Base-by-base conservation (phyloP, 2,888 invertebrate species). In the Archips crataeganus region DNA sequence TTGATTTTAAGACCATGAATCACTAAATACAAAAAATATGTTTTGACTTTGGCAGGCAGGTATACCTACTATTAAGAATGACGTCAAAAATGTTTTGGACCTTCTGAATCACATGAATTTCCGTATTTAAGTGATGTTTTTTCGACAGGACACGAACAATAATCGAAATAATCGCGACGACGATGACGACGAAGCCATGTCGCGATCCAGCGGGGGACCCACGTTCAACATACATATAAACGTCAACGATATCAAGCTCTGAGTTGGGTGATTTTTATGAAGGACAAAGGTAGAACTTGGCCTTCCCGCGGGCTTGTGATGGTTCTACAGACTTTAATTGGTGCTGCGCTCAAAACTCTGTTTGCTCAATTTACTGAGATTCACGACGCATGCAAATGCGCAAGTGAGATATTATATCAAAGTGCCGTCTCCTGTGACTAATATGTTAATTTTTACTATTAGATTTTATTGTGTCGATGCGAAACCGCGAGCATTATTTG, bases 91-190 rank as follows among this genome's bases (percentile, higher is more conserved):
- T 6, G 39, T 39, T 36, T 36, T 39, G 5, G 4, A n/a, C 13
- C n/a, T 15, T 51, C n/a, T 51, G 51, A 15, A 54, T 15, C 23
- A 23, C 54, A 49, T 1, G 54, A 23, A 54, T 10, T 54, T 5
- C 23, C 5, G 54, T 54, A 54, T 23, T 54, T 23, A 57, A 10
- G 5, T 11, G 57, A 11, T 45, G 8, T 23, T 9, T 54, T 54
- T 15, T 13, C 13, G 32, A 32, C 83, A 88, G 87, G 88, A 88
- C 74, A 62, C 78, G 3, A 85, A 85, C 71, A 85, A 85, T 78
- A 85, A 85, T 73, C 76, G 79, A 34, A 81, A 75, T 45, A 67
- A 77, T 4, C 70, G 75, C 67, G 80, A 77, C 11, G 67, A 73
- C 1, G 74, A 75, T 71, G 45, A 57, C 61, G 42, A 54, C 54